Evolutionary conservation across 1,140 invertebrate genomes (phyloP), one percentile per base, ranked within the genome.

Genomic region (Lepidurus arcticus): DNA sequence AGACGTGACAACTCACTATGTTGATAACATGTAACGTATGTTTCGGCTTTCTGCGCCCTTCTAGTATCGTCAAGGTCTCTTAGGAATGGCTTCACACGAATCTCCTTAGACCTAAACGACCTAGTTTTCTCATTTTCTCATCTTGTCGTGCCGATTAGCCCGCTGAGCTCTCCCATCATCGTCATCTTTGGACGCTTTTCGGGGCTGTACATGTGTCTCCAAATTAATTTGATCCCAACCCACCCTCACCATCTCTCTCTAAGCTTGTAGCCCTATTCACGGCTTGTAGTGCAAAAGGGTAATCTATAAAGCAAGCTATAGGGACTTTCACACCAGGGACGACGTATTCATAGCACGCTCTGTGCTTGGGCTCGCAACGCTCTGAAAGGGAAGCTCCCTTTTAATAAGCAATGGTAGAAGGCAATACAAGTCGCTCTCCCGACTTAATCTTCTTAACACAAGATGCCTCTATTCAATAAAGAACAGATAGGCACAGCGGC

Each of bases 371-470:
- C 21, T 13, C 53, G 16, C 21, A 65, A 21, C 7, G 21, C 53
- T 65, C 8, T 21, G 53, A 21, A 65, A 65, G 53, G 13, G 21
- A 21, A 65, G 53, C 53, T 65, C 21, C 53, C 53, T 65, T 65
- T 65, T 65, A 65, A 65, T 65, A 65, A 65, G 53, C 53, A 65
- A 65, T 65, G 53, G 16, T 65, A 65, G 53, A 65, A 65, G 53
- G 53, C 53, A 65, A 65, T 65, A 65, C 53, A 65, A 65, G 53
- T 65, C 53, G 21, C 45, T 65, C 53, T 7, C 53, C 53, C 53
- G 53, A 65, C 53, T 65, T 65, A 65, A 65, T 65, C 53, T 65
- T 65, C 53, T 65, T 65, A 65, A 65, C 53, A 65, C 53, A 65
- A 65, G 53, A 65, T 65, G 53, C 53, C 53, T 65, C 53, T 21